Evolutionary conservation across 2,888 invertebrate genomes (phyloP), one percentile per base, ranked within the genome.

Genomic region (Thera obeliscata): DNA sequence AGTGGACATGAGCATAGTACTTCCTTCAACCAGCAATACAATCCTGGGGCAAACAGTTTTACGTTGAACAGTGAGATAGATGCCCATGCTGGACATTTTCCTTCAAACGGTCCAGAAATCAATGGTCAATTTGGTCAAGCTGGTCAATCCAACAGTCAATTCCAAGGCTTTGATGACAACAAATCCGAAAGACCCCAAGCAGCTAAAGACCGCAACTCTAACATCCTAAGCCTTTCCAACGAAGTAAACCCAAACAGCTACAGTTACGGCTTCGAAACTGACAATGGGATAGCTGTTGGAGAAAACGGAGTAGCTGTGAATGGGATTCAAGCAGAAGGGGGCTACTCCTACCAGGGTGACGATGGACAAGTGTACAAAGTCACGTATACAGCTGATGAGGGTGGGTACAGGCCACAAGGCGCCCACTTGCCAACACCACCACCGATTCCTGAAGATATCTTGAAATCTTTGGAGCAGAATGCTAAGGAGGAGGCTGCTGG

Each of bases 331-430:
- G 88, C 88, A 4, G 82, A 89, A 70, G 91, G 91, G 61, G 89
- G 85, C 1, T 93, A 81, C 56, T 89, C 90, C 0, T 91, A 91
- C 69, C 87, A 87, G 46, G 90, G 89, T 64, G 87, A 91, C 70
- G 91, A 91, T 75, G 92, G 91, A 0, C 84, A 90, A 74, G 82
- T 86, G 7, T 91, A 92, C 73, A 88, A 84, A 78, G 86, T 91
- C 46, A 84, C 87, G 4, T 92, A 92, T 69, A 89, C 88, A 0
- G 92, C 92, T 61, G 91, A 87, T 67, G 83, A 89, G 69, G 84
- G 76, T 41, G 93, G 92, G 0, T 91, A 87, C 62, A 85, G 83
- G 71, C 88, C 92, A 0, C 81, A 78, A 41, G 92, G 91, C 7
- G 85, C 81, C 41, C 91, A 91, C 77, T 74, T 93, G 56, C 92